A percentile compares a stretch with the other conserved stretches of the same genome.
phyloP scores from a whole-genome alignment of 2,888 invertebrate genomes.

The Salticus scenicus region DNA sequence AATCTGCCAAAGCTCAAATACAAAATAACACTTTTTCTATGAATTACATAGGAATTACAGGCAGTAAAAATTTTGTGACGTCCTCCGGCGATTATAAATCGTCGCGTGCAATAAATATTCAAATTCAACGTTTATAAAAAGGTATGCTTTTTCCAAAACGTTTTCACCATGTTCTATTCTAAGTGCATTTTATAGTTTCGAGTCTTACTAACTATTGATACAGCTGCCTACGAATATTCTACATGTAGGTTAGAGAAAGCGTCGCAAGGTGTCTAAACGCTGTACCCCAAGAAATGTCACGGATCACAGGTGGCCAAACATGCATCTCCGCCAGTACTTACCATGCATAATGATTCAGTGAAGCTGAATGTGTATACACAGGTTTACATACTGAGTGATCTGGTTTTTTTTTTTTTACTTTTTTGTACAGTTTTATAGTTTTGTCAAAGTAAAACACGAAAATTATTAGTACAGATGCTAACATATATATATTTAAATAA shows the following conservation, averaged over 20 bases:
- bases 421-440: no score
- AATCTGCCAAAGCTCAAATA: no score
- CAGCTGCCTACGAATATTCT: neutral
- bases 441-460: no score
- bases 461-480: no score
- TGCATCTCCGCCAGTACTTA: neutral
- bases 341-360: neutral
- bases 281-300: slow-evolving; percentile 22
- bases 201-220: neutral
- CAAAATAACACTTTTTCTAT: neutral
- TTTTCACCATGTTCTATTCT: neutral
- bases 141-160: neutral
- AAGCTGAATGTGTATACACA: neutral
- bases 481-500: no score
- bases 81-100: neutral
- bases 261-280: slow-evolving; percentile 43
- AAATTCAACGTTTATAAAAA: neutral
- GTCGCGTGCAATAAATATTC: neutral
- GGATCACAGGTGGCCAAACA: slow-evolving; percentile 35
- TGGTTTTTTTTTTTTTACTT: no score
- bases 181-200: neutral
- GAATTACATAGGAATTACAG: neutral
- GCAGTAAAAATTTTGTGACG: neutral
- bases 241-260: neutral
- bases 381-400: neutral